Conservation (phyloP, 2,113 vertebrate genomes). For the Epinephelus cyanopodus region DNA sequence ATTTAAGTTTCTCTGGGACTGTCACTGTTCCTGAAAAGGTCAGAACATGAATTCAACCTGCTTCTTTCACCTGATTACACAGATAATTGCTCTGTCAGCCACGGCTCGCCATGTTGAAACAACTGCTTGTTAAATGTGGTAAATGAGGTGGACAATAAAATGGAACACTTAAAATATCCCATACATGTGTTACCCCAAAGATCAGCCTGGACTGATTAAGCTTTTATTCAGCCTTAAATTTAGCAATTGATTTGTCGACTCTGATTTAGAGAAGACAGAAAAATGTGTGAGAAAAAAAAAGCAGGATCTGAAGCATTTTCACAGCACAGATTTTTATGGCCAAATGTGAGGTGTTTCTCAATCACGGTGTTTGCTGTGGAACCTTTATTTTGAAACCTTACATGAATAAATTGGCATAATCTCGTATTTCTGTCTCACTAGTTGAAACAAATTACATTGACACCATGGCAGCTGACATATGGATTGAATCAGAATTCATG, state of each 20-base stretch:
- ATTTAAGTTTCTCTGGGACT: neutral
- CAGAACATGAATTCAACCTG: neutral
- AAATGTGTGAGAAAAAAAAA: neutral
- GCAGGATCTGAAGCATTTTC: neutral
- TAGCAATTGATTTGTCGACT: conserved; percentile 1
- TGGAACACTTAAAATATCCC: neutral
- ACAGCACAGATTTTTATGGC: neutral
- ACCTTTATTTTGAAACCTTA: conserved; percentile 11
- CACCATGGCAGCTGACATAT: conserved; percentile 20
- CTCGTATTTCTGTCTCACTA: conserved; percentile 8
- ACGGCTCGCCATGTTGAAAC: neutral
- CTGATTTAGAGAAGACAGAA: neutral
- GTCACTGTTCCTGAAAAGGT: neutral
- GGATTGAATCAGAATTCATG: conserved; percentile 31
- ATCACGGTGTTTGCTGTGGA: neutral
- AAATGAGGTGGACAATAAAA: neutral
- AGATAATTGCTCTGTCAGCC: neutral
- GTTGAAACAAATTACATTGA: conserved; percentile 21
- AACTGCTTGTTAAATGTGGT: conserved; percentile 3
- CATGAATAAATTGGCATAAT: conserved; percentile 16
- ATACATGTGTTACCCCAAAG: too few species aligned
- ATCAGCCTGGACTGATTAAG: neutral
- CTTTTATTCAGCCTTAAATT: neutral
- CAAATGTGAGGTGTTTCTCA: neutral
- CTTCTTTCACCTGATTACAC: neutral